Conservation (phyloP, 2,113 vertebrate species). For the Apodemus speciosus region DNA sequence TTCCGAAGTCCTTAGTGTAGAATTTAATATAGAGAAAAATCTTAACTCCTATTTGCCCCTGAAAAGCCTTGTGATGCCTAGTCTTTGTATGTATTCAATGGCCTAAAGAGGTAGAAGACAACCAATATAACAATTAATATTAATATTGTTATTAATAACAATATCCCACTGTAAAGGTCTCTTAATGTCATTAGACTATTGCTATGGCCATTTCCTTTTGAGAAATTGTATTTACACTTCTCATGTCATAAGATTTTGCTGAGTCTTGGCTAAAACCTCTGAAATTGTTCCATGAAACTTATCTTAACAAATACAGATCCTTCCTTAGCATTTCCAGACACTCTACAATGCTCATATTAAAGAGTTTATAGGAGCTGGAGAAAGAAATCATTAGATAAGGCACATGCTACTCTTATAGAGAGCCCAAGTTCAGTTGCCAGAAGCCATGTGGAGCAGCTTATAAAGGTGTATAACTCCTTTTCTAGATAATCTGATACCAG, state of each 20-base stretch:
- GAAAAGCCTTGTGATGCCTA: neutral
- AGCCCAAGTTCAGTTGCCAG: neutral
- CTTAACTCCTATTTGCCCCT: neutral
- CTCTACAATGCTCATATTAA: neutral
- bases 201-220: neutral
- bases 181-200: neutral
- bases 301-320: neutral
- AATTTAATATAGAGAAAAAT: neutral
- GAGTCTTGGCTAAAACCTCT: neutral
- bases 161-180: neutral
- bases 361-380: neutral
- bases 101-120: neutral
- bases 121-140: too few relatives aligned
- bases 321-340: neutral
- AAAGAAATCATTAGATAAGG: too few relatives aligned
- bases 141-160: too few relatives aligned
- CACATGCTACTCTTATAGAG: neutral
- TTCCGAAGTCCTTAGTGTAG: neutral
- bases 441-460: neutral
- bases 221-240: neutral
- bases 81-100: neutral
- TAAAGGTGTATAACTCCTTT: neutral
- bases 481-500: neutral
- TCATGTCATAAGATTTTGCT: neutral
- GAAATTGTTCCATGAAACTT: neutral